Evolutionary conservation across 2,797 vertebrate species (phyloP).

Genomic region (Hippocampus kuda): DNA sequence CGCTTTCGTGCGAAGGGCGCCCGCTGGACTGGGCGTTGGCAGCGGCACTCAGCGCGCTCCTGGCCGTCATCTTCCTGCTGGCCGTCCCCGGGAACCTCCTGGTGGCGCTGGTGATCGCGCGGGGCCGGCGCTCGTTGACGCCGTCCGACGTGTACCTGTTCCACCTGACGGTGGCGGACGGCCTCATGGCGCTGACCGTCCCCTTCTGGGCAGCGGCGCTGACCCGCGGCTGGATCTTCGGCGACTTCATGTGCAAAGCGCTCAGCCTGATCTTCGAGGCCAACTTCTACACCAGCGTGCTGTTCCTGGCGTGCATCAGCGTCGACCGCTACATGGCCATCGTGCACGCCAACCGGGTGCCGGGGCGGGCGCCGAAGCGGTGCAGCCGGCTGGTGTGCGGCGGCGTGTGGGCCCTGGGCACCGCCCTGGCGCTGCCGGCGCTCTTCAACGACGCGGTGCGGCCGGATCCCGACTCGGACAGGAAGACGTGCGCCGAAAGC

Average conservation of each 20-base stretch:
- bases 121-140: conserved; percentile 40
- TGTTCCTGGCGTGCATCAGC: conserved; percentile 72
- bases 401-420: conserved; percentile 53
- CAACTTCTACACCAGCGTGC: conserved; percentile 73
- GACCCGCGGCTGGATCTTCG: conserved; percentile 63
- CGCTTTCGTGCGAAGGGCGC: not conserved
- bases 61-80: conserved; percentile 51
- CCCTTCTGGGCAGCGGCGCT: conserved; percentile 49
- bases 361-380: conserved; percentile 16
- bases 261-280: conserved; percentile 51
- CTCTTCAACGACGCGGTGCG: conserved; percentile 29
- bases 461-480: accelerated
- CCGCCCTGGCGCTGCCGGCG: conserved; percentile 52
- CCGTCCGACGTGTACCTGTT: conserved; percentile 67
- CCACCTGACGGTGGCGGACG: conserved; percentile 65
- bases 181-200: conserved; percentile 61
- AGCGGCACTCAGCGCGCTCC: conserved; percentile 27
- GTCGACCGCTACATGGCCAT: conserved; percentile 69
- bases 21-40: not conserved
- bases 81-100: conserved; percentile 66
- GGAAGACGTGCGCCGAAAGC: conserved; percentile 26
- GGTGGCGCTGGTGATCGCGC: conserved; percentile 60
- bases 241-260: conserved; percentile 61
- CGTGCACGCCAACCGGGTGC: conserved; percentile 46
- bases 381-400: conserved; percentile 49